Evolutionary conservation across 2,888 invertebrate genomes (phyloP), one percentile per base, ranked within the genome.

Genomic region (Mesorhabditis spiculigera): DNA sequence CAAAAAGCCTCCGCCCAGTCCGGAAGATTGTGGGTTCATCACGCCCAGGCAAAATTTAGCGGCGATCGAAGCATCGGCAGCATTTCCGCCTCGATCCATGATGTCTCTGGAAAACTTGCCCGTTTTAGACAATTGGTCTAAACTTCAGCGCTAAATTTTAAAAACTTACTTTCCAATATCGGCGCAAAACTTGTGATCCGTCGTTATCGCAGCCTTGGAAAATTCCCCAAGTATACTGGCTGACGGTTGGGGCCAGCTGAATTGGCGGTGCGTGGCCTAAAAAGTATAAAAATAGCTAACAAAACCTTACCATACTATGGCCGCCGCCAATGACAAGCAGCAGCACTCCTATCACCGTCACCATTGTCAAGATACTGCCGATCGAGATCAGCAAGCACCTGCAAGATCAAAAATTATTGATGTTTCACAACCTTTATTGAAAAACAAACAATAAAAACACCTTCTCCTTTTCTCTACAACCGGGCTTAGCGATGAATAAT

Each of bases 1-100:
- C 45, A 94, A 88, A 87, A 94, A 94, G 13, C 94, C 94, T 64
- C 95, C 94, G 4, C 94, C 94, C 5, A 94, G 87, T 0, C 94
- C 94, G 91, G 91, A 92, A 81, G 92, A 91, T 86, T 94, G 93
- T 5, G 92, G 90, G 86, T 93, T 91, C 4, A 91, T 90, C 5
- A 93, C 89, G 0, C 94, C 94, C 86, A 93, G 92, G 86, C 94
- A 94, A 80, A 95, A 90, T 65, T 93, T 86, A 0, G 92, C 90
- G 0, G 93, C 93, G 80, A 95, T 91, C 0, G 93, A 92, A 0
- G 93, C 92, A 86, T 95, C 95, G 4, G 92, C 92, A 0, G 93
- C 93, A 68, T 86, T 86, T n/a, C 87, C 87, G 8, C 86, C 90
- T 82, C 89, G 90, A 79, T 89, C 86, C 68, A 94, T 87, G 79